These are phyloP conservation scores for Listronotus bonariensis DNA, from an alignment of 1,140 invertebrate genomes.

Conservation along the genomic window DNA sequence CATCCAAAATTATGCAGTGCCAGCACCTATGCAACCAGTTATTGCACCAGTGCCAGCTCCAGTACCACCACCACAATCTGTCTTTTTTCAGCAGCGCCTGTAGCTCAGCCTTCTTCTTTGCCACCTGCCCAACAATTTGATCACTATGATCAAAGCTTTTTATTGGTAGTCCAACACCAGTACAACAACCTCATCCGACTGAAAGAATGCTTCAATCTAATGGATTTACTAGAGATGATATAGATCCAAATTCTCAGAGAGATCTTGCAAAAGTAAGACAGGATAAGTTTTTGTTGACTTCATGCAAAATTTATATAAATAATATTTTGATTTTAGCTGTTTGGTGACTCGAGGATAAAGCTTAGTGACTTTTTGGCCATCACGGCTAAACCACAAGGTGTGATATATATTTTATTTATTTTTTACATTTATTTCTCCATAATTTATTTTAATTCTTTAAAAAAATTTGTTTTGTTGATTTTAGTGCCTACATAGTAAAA, in stretches of 20 bases:
- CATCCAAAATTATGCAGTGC: constrained; percentile 1
- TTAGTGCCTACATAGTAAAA: background rate
- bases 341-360: constrained; percentile 35
- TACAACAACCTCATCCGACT: background rate
- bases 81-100: background rate
- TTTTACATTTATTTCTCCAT: constrained; percentile 3
- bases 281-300: background rate
- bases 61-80: background rate
- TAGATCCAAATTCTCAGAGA: background rate
- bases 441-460: background rate
- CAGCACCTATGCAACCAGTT: background rate
- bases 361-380: constrained; percentile 40
- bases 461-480: constrained; percentile 3
- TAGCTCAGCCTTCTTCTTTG: constrained; percentile 1
- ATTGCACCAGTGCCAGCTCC: constrained; percentile 17
- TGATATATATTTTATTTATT: constrained; percentile 24
- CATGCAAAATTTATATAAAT: background rate
- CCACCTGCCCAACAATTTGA: constrained; percentile 11
- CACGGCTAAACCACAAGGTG: constrained; percentile 41
- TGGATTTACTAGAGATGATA: background rate
- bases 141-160: constrained; percentile 41
- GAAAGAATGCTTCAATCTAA: background rate
- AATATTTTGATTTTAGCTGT: constrained; percentile 37
- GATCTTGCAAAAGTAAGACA: constrained; percentile 32
- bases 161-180: constrained; percentile 28